Conservation (phyloP, 2,888 invertebrate genomes). For the Papilio elwesi region DNA sequence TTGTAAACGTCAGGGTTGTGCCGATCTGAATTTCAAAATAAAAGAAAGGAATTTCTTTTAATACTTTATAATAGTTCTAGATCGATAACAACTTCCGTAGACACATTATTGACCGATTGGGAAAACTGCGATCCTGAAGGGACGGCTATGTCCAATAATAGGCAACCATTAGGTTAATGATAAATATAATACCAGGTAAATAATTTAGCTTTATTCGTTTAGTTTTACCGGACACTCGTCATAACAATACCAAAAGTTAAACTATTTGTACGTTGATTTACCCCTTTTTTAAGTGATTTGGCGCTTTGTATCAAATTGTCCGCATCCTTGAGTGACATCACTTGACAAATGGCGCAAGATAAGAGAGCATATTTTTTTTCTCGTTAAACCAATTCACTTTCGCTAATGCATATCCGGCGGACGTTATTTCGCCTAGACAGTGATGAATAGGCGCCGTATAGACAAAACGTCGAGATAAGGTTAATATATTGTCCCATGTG, state of each 20-base stretch:
- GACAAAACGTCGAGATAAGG: constrained; percentile 78
- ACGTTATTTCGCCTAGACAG: constrained; percentile 61
- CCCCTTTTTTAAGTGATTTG: not conserved
- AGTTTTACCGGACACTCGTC: not conserved
- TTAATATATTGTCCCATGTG: constrained; percentile 72
- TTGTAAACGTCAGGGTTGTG: not conserved
- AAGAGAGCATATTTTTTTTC: constrained; percentile 47
- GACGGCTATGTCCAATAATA: too few species aligned
- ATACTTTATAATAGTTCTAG: too few species aligned
- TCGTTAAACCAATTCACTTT: constrained; percentile 66
- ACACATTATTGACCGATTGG: too few species aligned
- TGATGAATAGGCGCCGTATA: constrained; percentile 75
- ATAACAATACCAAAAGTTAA: not conserved
- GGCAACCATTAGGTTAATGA: too few species aligned
- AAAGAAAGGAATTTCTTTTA: too few species aligned
- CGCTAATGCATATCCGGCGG: constrained; percentile 56
- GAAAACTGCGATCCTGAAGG: too few species aligned
- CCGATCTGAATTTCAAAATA: too few species aligned
- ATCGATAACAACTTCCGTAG: too few species aligned
- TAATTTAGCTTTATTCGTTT: too few species aligned
- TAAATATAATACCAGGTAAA: too few species aligned
- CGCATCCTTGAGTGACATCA: constrained; percentile 12
- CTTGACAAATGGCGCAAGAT: constrained; percentile 38
- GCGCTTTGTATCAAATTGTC: constrained; percentile 5
- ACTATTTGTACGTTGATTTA: not conserved